These are phyloP conservation scores for Cyrtonyx montezumae DNA, from an alignment of 2,113 vertebrate genomes.

Conservation along the genomic window DNA sequence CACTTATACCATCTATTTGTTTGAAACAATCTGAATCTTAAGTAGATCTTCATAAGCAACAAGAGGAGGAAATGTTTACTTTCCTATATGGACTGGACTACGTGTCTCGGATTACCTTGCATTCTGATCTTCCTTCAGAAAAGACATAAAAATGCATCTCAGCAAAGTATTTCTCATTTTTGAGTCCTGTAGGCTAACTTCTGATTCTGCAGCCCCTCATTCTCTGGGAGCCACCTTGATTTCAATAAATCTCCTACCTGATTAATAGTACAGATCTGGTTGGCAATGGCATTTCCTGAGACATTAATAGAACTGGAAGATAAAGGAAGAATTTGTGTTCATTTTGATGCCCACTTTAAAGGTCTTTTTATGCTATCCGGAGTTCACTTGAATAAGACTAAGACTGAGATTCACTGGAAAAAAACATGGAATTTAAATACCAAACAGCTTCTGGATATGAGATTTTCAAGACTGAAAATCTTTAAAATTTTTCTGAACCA, in stretches of 20 bases:
- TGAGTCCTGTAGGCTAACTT: not conserved
- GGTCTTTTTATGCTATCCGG: not conserved
- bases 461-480: not conserved
- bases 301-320: not conserved
- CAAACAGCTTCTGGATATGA: not conserved
- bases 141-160: not conserved
- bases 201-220: not conserved
- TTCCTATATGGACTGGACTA: not conserved
- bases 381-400: not conserved
- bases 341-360: not conserved
- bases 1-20: not conserved
- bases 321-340: not conserved
- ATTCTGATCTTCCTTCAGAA: constrained; percentile 15
- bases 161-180: not conserved
- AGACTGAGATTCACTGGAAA: not conserved
- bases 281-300: not conserved
- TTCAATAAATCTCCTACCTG: not conserved
- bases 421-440: not conserved
- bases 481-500: not conserved
- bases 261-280: not conserved
- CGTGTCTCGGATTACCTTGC: constrained; percentile 25
- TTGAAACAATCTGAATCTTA: not conserved
- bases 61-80: not conserved
- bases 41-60: not conserved
- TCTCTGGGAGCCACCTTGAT: not conserved